A percentile compares a stretch with the other conserved stretches of the same genome.
These are phyloP conservation scores for Idris sp. DNA, from an alignment of 1,140 invertebrate species.

Conservation along the genomic window DNA sequence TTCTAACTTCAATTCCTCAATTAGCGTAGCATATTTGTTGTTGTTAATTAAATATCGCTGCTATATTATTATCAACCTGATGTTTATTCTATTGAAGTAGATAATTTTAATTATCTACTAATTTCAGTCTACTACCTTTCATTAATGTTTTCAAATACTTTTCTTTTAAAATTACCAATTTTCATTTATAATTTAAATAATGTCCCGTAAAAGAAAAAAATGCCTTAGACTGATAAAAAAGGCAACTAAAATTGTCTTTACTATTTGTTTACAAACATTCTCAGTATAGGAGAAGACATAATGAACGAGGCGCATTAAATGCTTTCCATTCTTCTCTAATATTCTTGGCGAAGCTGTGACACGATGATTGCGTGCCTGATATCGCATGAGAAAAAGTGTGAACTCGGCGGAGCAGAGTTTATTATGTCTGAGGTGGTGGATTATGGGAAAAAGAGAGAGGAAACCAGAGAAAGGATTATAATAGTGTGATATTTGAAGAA, in stretches of 20 bases:
- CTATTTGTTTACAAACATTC: constrained; percentile 25
- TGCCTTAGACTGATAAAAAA: not conserved
- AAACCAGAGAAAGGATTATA: constrained; percentile 54
- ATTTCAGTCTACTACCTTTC: too few relatives aligned
- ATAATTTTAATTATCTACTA: too few relatives aligned
- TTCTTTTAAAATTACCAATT: too few relatives aligned
- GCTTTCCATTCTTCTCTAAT: constrained; percentile 41
- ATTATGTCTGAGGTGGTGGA: constrained; percentile 51
- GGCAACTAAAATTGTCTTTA: not conserved
- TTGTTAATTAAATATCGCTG: too few relatives aligned
- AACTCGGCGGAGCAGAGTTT: constrained; percentile 45
- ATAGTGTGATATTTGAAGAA: constrained; percentile 63
- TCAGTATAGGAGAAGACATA: not conserved
- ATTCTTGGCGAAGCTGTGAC: constrained; percentile 6
- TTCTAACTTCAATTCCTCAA: too few relatives aligned
- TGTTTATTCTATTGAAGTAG: too few relatives aligned
- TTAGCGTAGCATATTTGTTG: too few relatives aligned
- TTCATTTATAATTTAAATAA: too few relatives aligned
- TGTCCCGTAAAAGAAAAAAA: not conserved
- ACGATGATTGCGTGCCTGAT: constrained; percentile 27
- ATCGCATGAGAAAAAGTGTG: constrained; percentile 48
- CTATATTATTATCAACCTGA: too few relatives aligned
- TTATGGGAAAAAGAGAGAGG: constrained; percentile 54
- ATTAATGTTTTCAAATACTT: too few relatives aligned
- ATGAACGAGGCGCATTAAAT: constrained; percentile 27